Conservation (phyloP, 2,797 vertebrate genomes). For the Onychomys arenicola region DNA sequence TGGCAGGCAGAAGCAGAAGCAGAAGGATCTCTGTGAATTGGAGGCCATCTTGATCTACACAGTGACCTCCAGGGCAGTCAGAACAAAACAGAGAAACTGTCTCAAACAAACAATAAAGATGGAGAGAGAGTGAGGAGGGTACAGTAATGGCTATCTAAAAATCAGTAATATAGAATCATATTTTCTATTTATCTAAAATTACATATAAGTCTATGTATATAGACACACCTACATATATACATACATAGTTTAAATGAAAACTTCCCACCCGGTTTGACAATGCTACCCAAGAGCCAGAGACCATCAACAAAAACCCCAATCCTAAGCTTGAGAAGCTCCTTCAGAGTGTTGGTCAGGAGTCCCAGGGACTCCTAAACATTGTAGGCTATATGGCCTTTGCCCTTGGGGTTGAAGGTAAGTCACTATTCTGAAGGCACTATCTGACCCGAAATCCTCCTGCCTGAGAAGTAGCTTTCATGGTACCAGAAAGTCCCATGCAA, state of each 20-base stretch:
- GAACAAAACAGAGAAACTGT: neutral
- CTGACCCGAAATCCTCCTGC: neutral
- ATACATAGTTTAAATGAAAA: neutral
- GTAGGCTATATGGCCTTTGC: neutral
- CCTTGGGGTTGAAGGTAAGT: neutral
- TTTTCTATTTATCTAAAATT: neutral
- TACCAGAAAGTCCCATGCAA: neutral
- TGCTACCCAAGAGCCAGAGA: neutral
- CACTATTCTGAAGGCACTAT: neutral
- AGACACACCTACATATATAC: neutral
- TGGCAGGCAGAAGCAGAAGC: neutral
- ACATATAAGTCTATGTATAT: neutral
- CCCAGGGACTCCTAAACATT: neutral
- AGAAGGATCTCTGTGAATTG: neutral
- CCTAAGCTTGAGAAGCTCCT: neutral
- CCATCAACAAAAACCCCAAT: neutral
- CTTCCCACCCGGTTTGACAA: neutral
- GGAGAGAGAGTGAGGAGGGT: neutral
- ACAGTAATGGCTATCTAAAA: neutral
- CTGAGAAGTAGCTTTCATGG: neutral
- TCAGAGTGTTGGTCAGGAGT: neutral
- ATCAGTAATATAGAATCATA: neutral
- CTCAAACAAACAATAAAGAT: neutral
- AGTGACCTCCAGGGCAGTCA: neutral
- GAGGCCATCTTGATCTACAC: neutral